Evolutionary conservation across 2,113 vertebrate genomes (phyloP), one percentile per base, ranked within the genome.

Genomic region (Solea solea): DNA sequence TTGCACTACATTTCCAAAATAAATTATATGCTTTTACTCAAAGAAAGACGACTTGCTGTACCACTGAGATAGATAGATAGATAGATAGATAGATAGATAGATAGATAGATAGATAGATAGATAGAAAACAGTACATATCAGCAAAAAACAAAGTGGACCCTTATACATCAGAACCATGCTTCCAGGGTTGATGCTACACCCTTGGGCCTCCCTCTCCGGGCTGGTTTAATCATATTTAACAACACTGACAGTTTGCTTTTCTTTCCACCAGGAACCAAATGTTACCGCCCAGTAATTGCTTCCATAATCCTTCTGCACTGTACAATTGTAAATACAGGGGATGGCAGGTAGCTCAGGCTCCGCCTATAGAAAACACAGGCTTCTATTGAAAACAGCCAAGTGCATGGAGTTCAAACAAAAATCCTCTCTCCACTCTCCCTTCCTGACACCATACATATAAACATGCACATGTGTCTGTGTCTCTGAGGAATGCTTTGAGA

Each of bases 371-470:
- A 79, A 76, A 56, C 62, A 78, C 60, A 64, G 58, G 48, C 63
- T 83, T 16, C 59, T 75, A 64, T 66, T 78, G 74, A 76, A 75
- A 84, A 79, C 72, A 84, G 66, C 45, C 68, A 82, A 82, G 46
- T 41, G 49, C 4, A 27, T 45, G 58, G 21, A 21, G 21, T 21
- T 21, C 21, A 21, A 21, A 21, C 21, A 21, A 21, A 21, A 21
- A 21, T 21, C 21, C 53, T 45, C 69, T 45, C 27, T 4, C 40
- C 41, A 14, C 39, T 28, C 67, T 68, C 59, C 59, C 65, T 54
- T 66, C 44, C 54, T 46, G 51, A 83, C 64, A 63, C 61, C 69
- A 81, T 76, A 78, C 69, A 83, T 68, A 64, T 74, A 74, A 63
- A 52, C 55, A 3, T 48, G 45, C 11, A 12, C 11, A 10, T 45